Base-by-base conservation (phyloP, 1,140 invertebrate species). In the Zaprionus davidi region DNA sequence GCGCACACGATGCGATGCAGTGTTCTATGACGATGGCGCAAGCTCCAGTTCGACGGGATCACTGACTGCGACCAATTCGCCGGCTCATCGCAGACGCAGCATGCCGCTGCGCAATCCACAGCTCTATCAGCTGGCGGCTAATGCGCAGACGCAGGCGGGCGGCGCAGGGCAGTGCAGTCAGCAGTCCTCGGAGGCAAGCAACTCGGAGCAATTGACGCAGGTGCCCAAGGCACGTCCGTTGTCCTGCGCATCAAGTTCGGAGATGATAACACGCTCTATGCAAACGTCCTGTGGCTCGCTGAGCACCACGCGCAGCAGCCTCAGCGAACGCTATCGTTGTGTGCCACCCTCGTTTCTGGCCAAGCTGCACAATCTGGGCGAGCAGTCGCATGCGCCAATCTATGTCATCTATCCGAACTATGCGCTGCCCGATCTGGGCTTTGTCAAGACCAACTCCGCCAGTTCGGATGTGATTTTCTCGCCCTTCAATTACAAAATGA, bases 331-430 rank as follows among this genome's bases (percentile, higher is more conserved):
- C 0, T 88, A 95, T 41, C 94, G 94, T 84, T 92, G 95, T 34
- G 93, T 96, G 36, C 95, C 95, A 78, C 94, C 95, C 9, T 95
- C 95, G 6, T 96, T 96, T 81, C 91, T 96, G 57, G 94, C 94
- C 75, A 95, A 95, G 91, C 86, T 96, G 24, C 95, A 95, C 91
- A 93, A 93, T 53, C 59, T 92, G 77, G 95, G 95, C 15, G 94
- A 95, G 78, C 93, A 93, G 78, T 93, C 95, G 15, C 95, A 96
- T 82, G 95, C 94, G 67, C 96, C 97, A 4, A 96, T 98, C 13
- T 98, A 97, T 90, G 96, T 98, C 51, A 95, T 98, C 72, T 98
- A 98, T 94, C 98, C 98, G 15, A 98, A 97, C 93, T 98, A 98
- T 86, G 96, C 97, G 1, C 93, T 98, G 49, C 98, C 97, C 12